These are phyloP conservation scores for Anorthoa munda DNA, from an alignment of 2,888 invertebrate species.

Conservation along the genomic window DNA sequence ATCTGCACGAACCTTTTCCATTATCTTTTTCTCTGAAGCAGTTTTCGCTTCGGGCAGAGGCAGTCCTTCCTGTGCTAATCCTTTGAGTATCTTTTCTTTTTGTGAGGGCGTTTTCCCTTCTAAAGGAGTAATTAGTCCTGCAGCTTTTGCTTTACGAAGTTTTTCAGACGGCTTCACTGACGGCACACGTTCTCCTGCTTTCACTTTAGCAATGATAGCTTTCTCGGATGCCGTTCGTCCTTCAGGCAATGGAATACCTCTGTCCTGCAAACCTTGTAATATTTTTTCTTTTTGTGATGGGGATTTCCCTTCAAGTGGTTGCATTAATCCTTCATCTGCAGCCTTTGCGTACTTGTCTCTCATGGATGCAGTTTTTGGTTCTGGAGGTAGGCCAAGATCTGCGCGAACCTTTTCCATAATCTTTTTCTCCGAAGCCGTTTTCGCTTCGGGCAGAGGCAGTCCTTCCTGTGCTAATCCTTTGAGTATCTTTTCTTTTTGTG, in stretches of 20 bases:
- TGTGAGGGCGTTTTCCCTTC: conserved; percentile 8
- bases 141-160: conserved; percentile 1
- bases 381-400: background rate
- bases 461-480: background rate
- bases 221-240: background rate
- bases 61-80: background rate
- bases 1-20: background rate
- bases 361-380: conserved; percentile 6
- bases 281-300: conserved; percentile 6
- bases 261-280: background rate
- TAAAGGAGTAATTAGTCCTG: background rate
- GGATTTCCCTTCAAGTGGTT: conserved; percentile 6
- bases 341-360: conserved; percentile 7
- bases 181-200: background rate
- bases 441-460: background rate
- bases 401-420: background rate
- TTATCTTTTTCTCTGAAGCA: background rate
- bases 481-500: conserved; percentile 7
- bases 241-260: conserved; percentile 8
- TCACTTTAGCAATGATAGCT: background rate
- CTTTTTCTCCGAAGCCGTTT: background rate
- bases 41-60: conserved; percentile 1
- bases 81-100: background rate
- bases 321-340: background rate
- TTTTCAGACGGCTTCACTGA: background rate